Percentiles rank a stretch among this genome's conserved stretches.
Conservation (phyloP, 2,888 invertebrate species). For the Drosophila fulvimacula region DNA sequence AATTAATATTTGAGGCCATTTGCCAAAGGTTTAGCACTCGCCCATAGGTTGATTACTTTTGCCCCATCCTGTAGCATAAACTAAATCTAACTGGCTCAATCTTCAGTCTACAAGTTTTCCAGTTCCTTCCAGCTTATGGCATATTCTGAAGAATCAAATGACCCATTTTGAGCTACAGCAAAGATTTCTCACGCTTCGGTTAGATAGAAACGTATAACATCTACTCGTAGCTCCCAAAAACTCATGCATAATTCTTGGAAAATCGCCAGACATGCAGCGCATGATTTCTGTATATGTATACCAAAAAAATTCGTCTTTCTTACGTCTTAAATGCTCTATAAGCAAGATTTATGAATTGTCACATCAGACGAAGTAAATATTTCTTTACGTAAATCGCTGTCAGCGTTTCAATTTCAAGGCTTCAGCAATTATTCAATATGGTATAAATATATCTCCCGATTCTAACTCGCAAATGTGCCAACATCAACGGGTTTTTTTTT, state of each 20-base stretch:
- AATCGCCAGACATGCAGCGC: slow-evolving; percentile 41
- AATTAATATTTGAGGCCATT: too few relatives aligned
- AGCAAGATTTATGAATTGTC: slow-evolving; percentile 27
- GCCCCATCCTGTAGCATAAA: too few relatives aligned
- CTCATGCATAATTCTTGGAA: slow-evolving; percentile 42
- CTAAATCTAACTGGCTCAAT: neutral
- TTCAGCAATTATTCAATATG: slow-evolving; percentile 68
- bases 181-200: slow-evolving; percentile 52
- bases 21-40: too few relatives aligned
- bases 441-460: neutral
- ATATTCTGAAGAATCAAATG: slow-evolving; percentile 17
- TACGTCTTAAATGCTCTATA: slow-evolving; percentile 18
- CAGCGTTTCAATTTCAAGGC: slow-evolving; percentile 63
- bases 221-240: slow-evolving; percentile 15
- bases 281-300: slow-evolving; percentile 7
- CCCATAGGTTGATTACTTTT: too few relatives aligned
- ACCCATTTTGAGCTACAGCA: slow-evolving; percentile 32
- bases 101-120: neutral
- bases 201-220: slow-evolving; percentile 31
- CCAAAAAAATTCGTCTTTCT: neutral
- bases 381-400: slow-evolving; percentile 51
- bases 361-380: slow-evolving; percentile 25
- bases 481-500: slow-evolving; percentile 55
- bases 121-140: neutral
- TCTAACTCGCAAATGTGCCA: slow-evolving; percentile 50